Evolutionary conservation across 2,888 invertebrate species (phyloP).

Genomic region (Laothoe populi): DNA sequence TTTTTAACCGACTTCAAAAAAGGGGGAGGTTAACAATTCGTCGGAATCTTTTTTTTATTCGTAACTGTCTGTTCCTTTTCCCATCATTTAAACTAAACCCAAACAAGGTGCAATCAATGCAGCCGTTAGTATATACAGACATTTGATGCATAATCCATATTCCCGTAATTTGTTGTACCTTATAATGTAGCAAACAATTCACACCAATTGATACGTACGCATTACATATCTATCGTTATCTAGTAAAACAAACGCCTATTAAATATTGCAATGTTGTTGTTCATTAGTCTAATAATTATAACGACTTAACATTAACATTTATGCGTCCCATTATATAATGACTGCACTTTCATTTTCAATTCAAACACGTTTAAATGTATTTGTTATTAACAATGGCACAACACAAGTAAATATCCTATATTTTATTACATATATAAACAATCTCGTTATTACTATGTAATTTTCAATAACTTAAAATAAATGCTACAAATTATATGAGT

Average conservation of each 20-base stretch:
- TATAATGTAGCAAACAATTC: not conserved
- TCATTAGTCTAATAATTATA: slow-evolving; percentile 1
- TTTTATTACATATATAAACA: too few relatives aligned
- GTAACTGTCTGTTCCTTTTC: not conserved
- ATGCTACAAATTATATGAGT: too few relatives aligned
- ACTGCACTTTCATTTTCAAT: not conserved
- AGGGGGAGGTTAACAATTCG: too few relatives aligned
- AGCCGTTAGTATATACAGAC: not conserved
- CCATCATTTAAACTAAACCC: not conserved
- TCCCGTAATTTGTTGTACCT: not conserved
- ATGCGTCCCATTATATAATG: not conserved
- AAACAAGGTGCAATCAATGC: not conserved
- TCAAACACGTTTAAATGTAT: too few relatives aligned
- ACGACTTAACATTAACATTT: not conserved
- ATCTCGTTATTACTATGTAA: too few relatives aligned
- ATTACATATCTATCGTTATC: not conserved
- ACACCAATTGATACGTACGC: not conserved
- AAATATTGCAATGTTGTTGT: not conserved
- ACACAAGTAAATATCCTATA: too few relatives aligned
- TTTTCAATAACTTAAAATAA: too few relatives aligned
- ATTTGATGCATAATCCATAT: not conserved
- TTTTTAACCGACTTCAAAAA: too few relatives aligned
- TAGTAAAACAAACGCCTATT: not conserved
- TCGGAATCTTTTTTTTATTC: too few relatives aligned
- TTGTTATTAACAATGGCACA: too few relatives aligned